Evolutionary conservation across 1,140 invertebrate genomes (phyloP).

Genomic region (Drosophila funebris): DNA sequence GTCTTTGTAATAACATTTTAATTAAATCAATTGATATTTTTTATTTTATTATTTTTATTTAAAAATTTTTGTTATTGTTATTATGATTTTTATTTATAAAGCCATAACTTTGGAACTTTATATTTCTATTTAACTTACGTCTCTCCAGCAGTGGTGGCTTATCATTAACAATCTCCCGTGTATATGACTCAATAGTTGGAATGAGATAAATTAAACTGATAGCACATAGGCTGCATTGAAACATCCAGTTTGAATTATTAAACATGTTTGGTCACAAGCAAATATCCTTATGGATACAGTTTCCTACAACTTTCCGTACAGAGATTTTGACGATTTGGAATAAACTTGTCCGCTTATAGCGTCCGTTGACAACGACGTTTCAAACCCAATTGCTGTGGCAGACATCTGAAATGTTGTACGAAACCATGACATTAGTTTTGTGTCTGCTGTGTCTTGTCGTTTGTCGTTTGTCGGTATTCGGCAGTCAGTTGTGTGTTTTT

Average conservation of each 20-base stretch:
- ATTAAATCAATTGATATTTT: too few relatives aligned
- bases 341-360: constrained; percentile 33
- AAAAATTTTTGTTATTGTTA: background rate
- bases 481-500: background rate
- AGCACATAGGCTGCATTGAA: constrained; percentile 32
- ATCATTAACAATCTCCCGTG: constrained; percentile 78
- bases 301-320: constrained; percentile 2
- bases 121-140: constrained; percentile 62
- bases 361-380: constrained; percentile 58
- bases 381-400: constrained; percentile 52
- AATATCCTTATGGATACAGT: constrained; percentile 31
- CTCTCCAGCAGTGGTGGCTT: constrained; percentile 73
- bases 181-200: constrained; percentile 49
- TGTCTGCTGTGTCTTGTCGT: constrained; percentile 19
- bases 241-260: constrained; percentile 48
- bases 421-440: constrained; percentile 58
- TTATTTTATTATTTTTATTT: too few relatives aligned
- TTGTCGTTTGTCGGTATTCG: background rate
- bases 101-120: too few relatives aligned
- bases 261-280: constrained; percentile 49
- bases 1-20: too few relatives aligned
- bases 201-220: constrained; percentile 29
- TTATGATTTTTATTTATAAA: background rate
- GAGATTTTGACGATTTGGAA: background rate
- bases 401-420: constrained; percentile 59